Evolutionary conservation across 2,797 vertebrate genomes (phyloP).

Genomic region (Alcedo quadribrachys): DNA sequence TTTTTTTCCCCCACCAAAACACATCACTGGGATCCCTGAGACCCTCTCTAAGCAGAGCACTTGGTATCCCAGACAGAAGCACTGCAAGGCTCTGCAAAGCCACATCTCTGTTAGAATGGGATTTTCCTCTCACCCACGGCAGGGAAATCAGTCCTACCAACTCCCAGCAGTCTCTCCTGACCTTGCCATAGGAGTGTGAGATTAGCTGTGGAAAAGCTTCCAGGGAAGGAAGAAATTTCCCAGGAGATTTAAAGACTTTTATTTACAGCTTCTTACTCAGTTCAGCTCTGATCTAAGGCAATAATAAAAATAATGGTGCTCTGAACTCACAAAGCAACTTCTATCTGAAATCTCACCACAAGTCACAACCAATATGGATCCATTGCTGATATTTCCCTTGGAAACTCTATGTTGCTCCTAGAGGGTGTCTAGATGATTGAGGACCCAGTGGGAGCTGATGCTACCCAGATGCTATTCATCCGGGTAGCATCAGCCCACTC

Average conservation of each 20-base stretch:
- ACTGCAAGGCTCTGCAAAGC: not conserved
- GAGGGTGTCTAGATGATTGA: not conserved
- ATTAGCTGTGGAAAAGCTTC: not conserved
- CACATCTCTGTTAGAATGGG: not conserved
- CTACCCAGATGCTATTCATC: not conserved
- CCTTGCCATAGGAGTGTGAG: not conserved
- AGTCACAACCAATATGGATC: not conserved
- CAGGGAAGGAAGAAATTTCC: not conserved
- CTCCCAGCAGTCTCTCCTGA: not conserved
- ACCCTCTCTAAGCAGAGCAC: not conserved
- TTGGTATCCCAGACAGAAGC: not conserved
- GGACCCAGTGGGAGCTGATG: not conserved
- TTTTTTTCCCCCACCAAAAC: not conserved
- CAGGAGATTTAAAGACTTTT: not conserved
- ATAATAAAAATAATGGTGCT: not conserved
- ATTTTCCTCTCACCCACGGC: not conserved
- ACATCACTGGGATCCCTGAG: not conserved
- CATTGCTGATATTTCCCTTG: not conserved
- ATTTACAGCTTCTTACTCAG: not conserved
- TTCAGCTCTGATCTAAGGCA: not conserved
- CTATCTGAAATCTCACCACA: not conserved
- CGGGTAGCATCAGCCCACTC: not conserved
- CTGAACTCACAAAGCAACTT: not conserved
- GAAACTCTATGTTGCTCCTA: not conserved
- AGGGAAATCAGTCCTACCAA: not conserved